These are phyloP conservation scores for Okamejei kenojei DNA, from an alignment of 2,797 vertebrate species.

Conservation along the genomic window DNA sequence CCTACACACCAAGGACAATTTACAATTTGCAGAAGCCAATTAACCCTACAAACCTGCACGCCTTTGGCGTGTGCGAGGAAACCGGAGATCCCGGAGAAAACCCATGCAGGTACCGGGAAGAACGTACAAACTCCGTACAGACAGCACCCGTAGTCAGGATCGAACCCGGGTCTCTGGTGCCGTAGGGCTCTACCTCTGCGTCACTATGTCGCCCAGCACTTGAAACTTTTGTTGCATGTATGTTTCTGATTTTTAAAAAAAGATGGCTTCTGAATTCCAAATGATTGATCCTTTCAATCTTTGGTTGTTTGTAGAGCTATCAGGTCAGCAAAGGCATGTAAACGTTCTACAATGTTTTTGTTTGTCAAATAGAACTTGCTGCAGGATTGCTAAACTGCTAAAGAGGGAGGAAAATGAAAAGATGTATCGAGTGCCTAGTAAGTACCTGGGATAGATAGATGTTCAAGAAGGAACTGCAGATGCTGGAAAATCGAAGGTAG, in stretches of 20 bases:
- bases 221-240: neutral
- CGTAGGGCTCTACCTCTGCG: too few species aligned
- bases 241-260: neutral
- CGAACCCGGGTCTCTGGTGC: too few species aligned
- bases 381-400: neutral
- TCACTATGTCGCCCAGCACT: neutral
- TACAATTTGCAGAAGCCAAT: too few species aligned
- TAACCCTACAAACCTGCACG: too few species aligned
- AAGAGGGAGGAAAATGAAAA: neutral
- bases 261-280: neutral
- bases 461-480: neutral
- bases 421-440: neutral
- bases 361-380: neutral
- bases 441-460: neutral
- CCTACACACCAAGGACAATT: too few species aligned
- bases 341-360: neutral
- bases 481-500: too few species aligned
- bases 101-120: too few species aligned
- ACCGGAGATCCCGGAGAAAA: too few species aligned
- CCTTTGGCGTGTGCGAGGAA: too few species aligned
- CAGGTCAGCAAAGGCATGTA: neutral
- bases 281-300: neutral
- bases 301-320: neutral
- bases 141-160: too few species aligned
- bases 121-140: too few species aligned